phyloP scores from a whole-genome alignment of 2,888 invertebrate genomes.

The Oligia fasciuncula region DNA sequence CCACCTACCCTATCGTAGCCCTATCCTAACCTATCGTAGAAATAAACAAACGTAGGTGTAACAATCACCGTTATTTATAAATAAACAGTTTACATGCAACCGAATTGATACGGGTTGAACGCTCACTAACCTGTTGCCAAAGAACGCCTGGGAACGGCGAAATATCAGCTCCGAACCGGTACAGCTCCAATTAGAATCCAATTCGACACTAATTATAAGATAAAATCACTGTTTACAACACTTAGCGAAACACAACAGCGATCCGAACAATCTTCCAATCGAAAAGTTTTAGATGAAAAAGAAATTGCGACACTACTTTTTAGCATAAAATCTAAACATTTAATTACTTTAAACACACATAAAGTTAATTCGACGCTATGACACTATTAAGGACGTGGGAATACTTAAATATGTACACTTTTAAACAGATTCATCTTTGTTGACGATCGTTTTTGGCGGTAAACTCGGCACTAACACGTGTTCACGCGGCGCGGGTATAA shows the following conservation, averaged over 20 bases:
- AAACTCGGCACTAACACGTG: slow-evolving; percentile 69
- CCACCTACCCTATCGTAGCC: too few relatives aligned
- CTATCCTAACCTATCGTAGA: slow-evolving; percentile 1
- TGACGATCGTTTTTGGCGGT: slow-evolving; percentile 75
- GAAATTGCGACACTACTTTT: slow-evolving; percentile 73
- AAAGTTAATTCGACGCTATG: slow-evolving; percentile 56
- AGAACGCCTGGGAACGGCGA: slow-evolving; percentile 63
- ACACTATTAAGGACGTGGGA: slow-evolving; percentile 64
- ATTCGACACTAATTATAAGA: slow-evolving; percentile 72
- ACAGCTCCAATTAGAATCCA: slow-evolving; percentile 77
- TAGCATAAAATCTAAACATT: slow-evolving; percentile 53
- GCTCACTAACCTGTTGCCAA: slow-evolving; percentile 66
- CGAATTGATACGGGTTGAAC: slow-evolving; percentile 51
- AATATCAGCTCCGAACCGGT: slow-evolving; percentile 59
- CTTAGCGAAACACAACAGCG: slow-evolving; percentile 64
- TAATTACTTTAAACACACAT: slow-evolving; percentile 46
- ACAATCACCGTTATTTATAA: slow-evolving; percentile 53
- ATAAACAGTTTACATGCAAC: slow-evolving; percentile 52
- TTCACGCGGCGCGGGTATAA: slow-evolving; percentile 72
- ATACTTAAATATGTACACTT: slow-evolving; percentile 67
- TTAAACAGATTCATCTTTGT: slow-evolving; percentile 73
- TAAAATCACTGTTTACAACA: slow-evolving; percentile 72
- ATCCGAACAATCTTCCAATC: slow-evolving; percentile 57
- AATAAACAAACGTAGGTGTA: slow-evolving; percentile 29
- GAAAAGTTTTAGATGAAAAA: slow-evolving; percentile 63